A percentile compares a stretch with the other conserved stretches of the same genome.
Evolutionary conservation across 1,140 invertebrate species (phyloP).

Genomic region (Cepaea nemoralis): DNA sequence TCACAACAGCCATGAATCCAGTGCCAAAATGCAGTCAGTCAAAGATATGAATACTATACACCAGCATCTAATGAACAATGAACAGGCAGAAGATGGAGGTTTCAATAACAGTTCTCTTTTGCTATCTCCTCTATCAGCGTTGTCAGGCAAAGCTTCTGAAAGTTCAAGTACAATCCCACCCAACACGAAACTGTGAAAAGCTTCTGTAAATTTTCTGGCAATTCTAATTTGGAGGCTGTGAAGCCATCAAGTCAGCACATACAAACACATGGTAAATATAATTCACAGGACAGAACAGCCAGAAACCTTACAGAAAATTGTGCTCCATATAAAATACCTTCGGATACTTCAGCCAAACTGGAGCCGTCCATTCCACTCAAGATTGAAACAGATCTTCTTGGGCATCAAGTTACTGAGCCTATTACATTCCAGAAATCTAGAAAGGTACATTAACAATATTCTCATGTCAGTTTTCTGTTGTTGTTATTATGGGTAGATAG

Average conservation of each 20-base stretch:
- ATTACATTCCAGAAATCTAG: background rate
- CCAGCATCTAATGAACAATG: background rate
- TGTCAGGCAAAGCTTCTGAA: background rate
- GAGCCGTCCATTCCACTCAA: background rate
- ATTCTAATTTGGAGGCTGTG: background rate
- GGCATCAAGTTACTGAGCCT: background rate
- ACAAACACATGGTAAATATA: background rate
- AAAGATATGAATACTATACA: too few relatives aligned
- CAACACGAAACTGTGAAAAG: background rate
- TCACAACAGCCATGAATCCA: background rate
- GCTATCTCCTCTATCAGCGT: background rate
- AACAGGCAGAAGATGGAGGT: conserved; percentile 2
- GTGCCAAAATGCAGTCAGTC: background rate
- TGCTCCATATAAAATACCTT: background rate
- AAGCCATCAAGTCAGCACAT: background rate
- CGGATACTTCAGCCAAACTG: too few relatives aligned
- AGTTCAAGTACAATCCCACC: background rate
- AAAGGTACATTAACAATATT: conserved; percentile 8
- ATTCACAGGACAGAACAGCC: background rate
- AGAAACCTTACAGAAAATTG: background rate
- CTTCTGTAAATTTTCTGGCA: background rate
- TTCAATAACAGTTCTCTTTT: background rate
- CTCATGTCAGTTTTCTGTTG: too few relatives aligned
- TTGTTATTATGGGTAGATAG: too few relatives aligned
- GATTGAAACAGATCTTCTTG: conserved; percentile 14